Base-by-base conservation (phyloP, 2,113 vertebrate species). In the Sceloporus undulatus region DNA sequence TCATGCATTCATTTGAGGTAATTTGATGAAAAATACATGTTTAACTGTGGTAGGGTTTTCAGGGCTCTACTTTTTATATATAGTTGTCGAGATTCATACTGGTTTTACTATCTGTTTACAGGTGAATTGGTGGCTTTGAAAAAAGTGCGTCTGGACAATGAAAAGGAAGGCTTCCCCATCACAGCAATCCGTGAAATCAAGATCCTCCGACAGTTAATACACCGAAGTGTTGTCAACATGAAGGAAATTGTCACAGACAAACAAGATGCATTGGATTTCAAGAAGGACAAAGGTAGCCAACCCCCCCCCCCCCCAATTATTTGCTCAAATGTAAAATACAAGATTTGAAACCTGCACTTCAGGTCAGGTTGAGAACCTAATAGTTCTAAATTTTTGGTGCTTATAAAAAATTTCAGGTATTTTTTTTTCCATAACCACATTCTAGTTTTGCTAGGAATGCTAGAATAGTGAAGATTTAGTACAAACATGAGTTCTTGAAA, bases 241-340 rank as follows among this genome's bases (percentile, higher is more conserved):
- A 99, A 99, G 97, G 99, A 99, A 94, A 99, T 99, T 0, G 98
- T 99, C 94, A 99, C 99, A 0, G 99, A 99, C 97, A 99, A 99
- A 90, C 98, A 99, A 94, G 99, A 99, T 92, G 99, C 99, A 52
- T 97, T 99, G 85, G 99, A 99, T 97, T 99, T 99, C 95, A 99
- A 99, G 95, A 99, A 99, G 94, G 99, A 99, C 95, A 99, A 98
- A 99, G 99, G 99, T 99, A 95, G 9, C 34, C 34, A 34, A 34
- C 34, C 34, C 34, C 34, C 34, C 34, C 34, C 34, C 34, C 34
- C 34, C 34, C 34, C 34, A 1, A 34, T 34, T 6, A 14, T 79
- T 52, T 21, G 0, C 0, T 0, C 73, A 77, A 66, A 82, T 91
- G 73, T 86, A 40, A 86, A 85, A 62, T 78, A 13, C 71, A 71